phyloP scores from a whole-genome alignment of 1,140 invertebrate species.

The Drosophila dunni region DNA sequence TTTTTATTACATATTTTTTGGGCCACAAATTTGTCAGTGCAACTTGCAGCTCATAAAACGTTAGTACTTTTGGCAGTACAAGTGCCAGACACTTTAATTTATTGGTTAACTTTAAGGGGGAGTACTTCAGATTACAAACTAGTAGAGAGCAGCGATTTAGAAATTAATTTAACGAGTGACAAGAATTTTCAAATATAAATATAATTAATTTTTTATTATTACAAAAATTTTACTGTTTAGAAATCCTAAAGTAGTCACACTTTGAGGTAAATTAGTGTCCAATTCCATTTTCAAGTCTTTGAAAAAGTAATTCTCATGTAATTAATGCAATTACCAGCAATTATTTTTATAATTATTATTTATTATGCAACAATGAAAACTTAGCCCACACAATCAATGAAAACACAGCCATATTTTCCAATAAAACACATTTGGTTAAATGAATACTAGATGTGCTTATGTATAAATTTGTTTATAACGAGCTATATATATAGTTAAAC shows the following conservation, averaged over 20 bases:
- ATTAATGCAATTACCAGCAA: constrained; percentile 1
- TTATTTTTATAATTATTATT: constrained; percentile 1
- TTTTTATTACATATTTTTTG: constrained; percentile 14
- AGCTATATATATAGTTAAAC: constrained; percentile 2
- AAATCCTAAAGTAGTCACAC: too few relatives aligned
- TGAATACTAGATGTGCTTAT: constrained; percentile 19
- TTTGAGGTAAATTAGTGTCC: not conserved
- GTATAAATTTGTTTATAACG: constrained; percentile 12
- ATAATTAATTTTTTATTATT: not conserved
- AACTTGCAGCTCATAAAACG: constrained; percentile 39
- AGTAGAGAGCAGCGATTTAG: not conserved
- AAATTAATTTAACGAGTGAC: too few relatives aligned
- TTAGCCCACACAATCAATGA: constrained; percentile 9
- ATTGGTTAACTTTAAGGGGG: not conserved
- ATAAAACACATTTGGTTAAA: constrained; percentile 36
- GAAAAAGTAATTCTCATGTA: not conserved
- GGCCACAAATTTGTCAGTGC: constrained; percentile 19
- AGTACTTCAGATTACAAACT: not conserved
- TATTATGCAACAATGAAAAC: constrained; percentile 15
- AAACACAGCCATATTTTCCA: constrained; percentile 7
- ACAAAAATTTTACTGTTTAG: too few relatives aligned
- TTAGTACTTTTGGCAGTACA: constrained; percentile 12
- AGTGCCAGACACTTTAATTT: constrained; percentile 10
- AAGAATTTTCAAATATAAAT: too few relatives aligned
- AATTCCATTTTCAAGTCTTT: not conserved